Base-by-base conservation (phyloP, 2,797 vertebrate species). In the Chelon labrosus region DNA sequence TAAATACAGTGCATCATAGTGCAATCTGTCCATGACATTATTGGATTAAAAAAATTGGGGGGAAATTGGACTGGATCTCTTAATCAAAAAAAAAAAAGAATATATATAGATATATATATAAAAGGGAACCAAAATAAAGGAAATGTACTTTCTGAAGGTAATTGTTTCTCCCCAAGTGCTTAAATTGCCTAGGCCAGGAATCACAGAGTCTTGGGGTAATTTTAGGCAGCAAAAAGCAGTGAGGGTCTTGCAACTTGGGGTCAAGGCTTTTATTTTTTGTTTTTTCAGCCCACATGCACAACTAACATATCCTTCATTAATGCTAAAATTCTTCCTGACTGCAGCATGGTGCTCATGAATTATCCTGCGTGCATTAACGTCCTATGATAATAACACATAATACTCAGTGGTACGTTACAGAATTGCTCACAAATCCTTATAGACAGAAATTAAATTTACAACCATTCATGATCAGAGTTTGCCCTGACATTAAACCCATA, bases 171-270 rank as follows among this genome's bases (percentile, higher is more conserved):
- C 53, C 70, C 86, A 84, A 88, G 75, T 89, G 82, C 61, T 84
- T 70, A 87, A 92, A 92, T 92, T 87, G 80, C 87, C 70, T 67
- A 52, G 74, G 64, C 79, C 69, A 84, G 79, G 78, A 83, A 85
- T 72, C 65, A 74, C 73, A 49, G 73, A 77, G 14, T 60, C 8
- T 60, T 57, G n/a, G 41, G 31, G 78, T 79, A 70, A 89, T 92
- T 92, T 85, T 82, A 61, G 67, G 31, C 62, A 38, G 27, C 31
- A 5, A 70, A 53, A 58, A 58, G 73, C 76, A 77, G 66, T 79
- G 68, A 47, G 52, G 63, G 68, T 39, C 4, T 20, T 5, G 1
- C 44, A 65, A 50, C 19, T 65, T 53, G 44, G 8, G 9, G 20
- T 39, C 7, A 31, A 13, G 6, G 27, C 14, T 55, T 70, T 47